These are phyloP conservation scores for Capreolus pygargus DNA, from an alignment of 2,113 vertebrate genomes.

Conservation along the genomic window DNA sequence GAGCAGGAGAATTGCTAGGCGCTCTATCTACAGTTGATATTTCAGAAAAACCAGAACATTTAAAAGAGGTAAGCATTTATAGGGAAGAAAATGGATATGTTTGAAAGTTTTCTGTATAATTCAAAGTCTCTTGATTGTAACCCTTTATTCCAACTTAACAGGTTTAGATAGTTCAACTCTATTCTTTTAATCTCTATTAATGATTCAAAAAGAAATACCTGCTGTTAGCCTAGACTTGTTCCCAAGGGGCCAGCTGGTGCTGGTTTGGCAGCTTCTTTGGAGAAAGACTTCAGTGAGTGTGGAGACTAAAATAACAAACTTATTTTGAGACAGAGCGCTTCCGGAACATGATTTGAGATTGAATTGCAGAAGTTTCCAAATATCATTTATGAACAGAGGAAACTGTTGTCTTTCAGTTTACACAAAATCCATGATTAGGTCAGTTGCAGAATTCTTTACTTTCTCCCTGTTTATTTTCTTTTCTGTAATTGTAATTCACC, in stretches of 20 bases:
- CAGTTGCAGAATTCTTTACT: not conserved
- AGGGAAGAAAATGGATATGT: conserved; percentile 1
- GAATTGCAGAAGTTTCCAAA: not conserved
- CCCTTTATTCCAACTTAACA: not conserved
- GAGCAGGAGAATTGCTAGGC: not conserved
- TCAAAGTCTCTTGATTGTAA: not conserved
- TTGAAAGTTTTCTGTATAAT: conserved; percentile 35
- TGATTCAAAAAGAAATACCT: conserved; percentile 56
- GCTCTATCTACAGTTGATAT: not conserved
- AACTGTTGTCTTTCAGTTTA: not conserved
- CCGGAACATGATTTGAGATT: conserved; percentile 38
- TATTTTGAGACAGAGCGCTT: conserved; percentile 55
- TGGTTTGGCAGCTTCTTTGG: conserved; percentile 59
- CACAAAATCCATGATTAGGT: not conserved
- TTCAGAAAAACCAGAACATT: not conserved
- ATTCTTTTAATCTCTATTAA: conserved; percentile 51
- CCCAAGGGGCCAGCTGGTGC: conserved; percentile 56
- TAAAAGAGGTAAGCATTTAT: not conserved
- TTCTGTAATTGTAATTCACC: not conserved
- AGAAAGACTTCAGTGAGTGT: conserved; percentile 52
- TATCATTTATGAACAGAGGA: conserved; percentile 10
- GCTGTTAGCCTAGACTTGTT: conserved; percentile 54
- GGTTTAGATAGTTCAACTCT: conserved; percentile 17
- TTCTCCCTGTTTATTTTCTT: not conserved
- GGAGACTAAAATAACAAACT: conserved; percentile 61